Evolutionary conservation across 2,888 invertebrate genomes (phyloP).

Genomic region (Carterocephalus palaemon): DNA sequence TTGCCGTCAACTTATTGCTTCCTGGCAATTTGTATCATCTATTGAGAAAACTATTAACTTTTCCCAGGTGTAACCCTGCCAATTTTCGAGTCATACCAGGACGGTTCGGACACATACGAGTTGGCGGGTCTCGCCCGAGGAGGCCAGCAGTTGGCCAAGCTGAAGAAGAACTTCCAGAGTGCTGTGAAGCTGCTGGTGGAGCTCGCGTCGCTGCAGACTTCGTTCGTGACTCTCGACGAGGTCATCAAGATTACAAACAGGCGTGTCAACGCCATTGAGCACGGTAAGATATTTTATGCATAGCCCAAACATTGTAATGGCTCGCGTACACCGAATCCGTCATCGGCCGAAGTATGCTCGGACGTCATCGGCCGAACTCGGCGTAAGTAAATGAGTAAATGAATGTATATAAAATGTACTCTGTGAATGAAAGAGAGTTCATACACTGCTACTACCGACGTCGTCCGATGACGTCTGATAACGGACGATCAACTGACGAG

Average conservation of each 20-base stretch:
- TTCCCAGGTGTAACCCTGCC: slow-evolving; percentile 93
- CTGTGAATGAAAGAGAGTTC: too few species aligned
- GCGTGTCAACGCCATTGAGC: slow-evolving; percentile 99
- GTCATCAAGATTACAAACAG: slow-evolving; percentile 99
- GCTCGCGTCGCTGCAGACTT: slow-evolving; percentile 98
- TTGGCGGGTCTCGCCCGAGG: slow-evolving; percentile 97
- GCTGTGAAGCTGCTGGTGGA: slow-evolving; percentile 97
- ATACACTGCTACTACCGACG: too few species aligned
- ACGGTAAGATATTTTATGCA: slow-evolving; percentile 80
- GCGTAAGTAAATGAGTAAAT: too few species aligned
- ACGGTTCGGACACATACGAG: slow-evolving; percentile 98
- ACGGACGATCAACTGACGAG: too few species aligned
- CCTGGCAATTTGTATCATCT: too few species aligned
- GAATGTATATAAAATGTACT: too few species aligned
- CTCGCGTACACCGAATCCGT: too few species aligned
- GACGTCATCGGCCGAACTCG: too few species aligned
- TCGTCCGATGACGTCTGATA: too few species aligned
- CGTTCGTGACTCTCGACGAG: slow-evolving; percentile 98
- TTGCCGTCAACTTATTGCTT: too few species aligned
- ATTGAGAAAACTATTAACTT: not conserved
- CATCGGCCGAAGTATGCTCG: too few species aligned
- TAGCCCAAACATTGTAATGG: too few species aligned
- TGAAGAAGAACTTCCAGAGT: slow-evolving; percentile 98
- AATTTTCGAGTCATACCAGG: slow-evolving; percentile 94
- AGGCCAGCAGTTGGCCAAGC: slow-evolving; percentile 96